Conservation (phyloP, 1,140 invertebrate genomes). For the Chironomus tepperi region DNA sequence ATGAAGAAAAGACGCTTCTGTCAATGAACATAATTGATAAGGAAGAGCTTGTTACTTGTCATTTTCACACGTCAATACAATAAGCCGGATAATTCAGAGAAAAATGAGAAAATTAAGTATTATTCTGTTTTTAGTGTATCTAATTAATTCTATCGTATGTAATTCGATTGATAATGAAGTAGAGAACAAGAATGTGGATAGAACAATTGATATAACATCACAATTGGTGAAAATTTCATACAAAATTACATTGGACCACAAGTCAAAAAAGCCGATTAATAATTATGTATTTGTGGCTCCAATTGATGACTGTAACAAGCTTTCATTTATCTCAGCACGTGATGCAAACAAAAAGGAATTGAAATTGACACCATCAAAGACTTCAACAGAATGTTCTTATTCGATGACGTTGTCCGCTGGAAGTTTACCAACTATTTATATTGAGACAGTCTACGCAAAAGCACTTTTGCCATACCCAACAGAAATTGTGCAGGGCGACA, state of each 20-base stretch:
- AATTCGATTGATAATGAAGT: slow-evolving; percentile 42
- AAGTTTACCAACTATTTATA: slow-evolving; percentile 49
- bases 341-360: slow-evolving; percentile 56
- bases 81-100: background rate
- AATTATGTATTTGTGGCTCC: slow-evolving; percentile 67
- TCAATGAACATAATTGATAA: background rate
- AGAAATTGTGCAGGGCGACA: slow-evolving; percentile 83
- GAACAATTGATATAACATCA: slow-evolving; percentile 75
- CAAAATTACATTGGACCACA: slow-evolving; percentile 75
- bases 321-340: slow-evolving; percentile 66
- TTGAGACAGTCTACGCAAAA: slow-evolving; percentile 71
- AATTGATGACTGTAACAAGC: slow-evolving; percentile 47
- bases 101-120: slow-evolving; percentile 15
- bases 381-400: slow-evolving; percentile 43
- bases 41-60: too few species aligned
- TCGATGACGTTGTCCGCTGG: slow-evolving; percentile 43
- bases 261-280: slow-evolving; percentile 56
- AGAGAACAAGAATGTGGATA: slow-evolving; percentile 71
- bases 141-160: background rate
- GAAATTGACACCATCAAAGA: slow-evolving; percentile 44
- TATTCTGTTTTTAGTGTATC: slow-evolving; percentile 14
- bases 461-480: slow-evolving; percentile 72
- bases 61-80: background rate
- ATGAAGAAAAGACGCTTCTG: background rate
- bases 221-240: slow-evolving; percentile 78